Percentiles rank a stretch among this genome's conserved stretches.
phyloP scores from a whole-genome alignment of 2,113 vertebrate species.

The Nibea albiflora region DNA sequence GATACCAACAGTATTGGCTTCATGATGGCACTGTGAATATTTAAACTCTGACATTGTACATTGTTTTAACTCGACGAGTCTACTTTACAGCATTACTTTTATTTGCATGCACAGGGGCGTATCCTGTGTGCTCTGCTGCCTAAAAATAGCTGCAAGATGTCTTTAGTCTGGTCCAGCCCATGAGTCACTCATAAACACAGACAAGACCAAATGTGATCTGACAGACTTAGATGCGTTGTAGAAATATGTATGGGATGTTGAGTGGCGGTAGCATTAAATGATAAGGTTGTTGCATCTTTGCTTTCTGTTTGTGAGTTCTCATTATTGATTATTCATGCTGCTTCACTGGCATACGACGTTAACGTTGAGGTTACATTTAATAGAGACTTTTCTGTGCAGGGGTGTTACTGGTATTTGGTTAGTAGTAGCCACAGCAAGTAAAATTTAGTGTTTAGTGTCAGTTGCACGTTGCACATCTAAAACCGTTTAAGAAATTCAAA shows the following conservation, averaged over 20 bases:
- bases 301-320: background rate
- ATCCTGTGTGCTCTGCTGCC: background rate
- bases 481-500: background rate
- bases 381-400: background rate
- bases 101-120: background rate
- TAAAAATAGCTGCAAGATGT: slow-evolving; percentile 2
- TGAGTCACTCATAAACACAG: slow-evolving; percentile 13
- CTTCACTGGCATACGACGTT: background rate
- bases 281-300: background rate
- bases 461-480: background rate
- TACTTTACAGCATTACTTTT: background rate
- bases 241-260: background rate
- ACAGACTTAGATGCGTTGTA: background rate
- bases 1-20: too few relatives aligned
- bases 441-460: too few relatives aligned
- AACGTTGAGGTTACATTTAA: background rate
- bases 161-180: background rate
- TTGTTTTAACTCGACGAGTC: background rate
- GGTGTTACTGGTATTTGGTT: background rate
- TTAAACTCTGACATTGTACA: background rate
- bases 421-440: background rate
- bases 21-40: background rate
- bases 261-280: background rate
- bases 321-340: slow-evolving; percentile 1
- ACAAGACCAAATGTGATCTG: slow-evolving; percentile 18